These are phyloP conservation scores for Drosophila borealis DNA, from an alignment of 2,888 invertebrate genomes.

Conservation along the genomic window DNA sequence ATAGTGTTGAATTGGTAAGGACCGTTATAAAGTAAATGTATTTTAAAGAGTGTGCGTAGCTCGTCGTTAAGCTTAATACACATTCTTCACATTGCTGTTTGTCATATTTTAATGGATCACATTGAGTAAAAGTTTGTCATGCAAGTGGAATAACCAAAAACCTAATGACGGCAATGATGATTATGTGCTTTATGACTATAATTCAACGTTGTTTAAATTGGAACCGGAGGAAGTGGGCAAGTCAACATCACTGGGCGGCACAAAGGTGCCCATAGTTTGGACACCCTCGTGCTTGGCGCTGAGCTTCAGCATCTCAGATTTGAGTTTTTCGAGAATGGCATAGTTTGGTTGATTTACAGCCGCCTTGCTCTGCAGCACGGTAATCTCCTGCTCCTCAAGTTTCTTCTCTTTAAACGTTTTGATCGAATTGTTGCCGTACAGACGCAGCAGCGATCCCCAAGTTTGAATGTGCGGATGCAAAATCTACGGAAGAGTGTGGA, in stretches of 20 bases:
- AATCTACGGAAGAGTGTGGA: slow-evolving; percentile 86
- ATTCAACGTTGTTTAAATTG: slow-evolving; percentile 91
- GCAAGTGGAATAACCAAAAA: slow-evolving; percentile 23
- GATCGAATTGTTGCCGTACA: slow-evolving; percentile 96
- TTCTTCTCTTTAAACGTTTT: slow-evolving; percentile 97
- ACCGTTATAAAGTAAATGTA: slow-evolving; percentile 1
- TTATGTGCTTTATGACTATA: slow-evolving; percentile 85
- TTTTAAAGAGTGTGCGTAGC: neutral
- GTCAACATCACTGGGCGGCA: slow-evolving; percentile 87
- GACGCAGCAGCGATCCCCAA: slow-evolving; percentile 96
- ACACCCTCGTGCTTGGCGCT: slow-evolving; percentile 88
- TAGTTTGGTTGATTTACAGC: slow-evolving; percentile 95
- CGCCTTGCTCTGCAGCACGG: slow-evolving; percentile 94
- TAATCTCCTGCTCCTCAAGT: slow-evolving; percentile 96
- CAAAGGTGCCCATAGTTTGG: slow-evolving; percentile 88
- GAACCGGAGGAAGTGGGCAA: slow-evolving; percentile 90
- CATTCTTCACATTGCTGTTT: slow-evolving; percentile 14
- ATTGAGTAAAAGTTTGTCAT: slow-evolving; percentile 45
- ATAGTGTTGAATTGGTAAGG: slow-evolving; percentile 4
- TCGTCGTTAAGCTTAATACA: slow-evolving; percentile 4
- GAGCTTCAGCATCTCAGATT: slow-evolving; percentile 92
- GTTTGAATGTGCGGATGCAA: slow-evolving; percentile 97
- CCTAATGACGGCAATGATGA: slow-evolving; percentile 20
- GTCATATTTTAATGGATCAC: slow-evolving; percentile 58
- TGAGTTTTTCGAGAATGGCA: slow-evolving; percentile 94